Conservation (phyloP, 2,797 vertebrate genomes). For the Tangara arthus region DNA sequence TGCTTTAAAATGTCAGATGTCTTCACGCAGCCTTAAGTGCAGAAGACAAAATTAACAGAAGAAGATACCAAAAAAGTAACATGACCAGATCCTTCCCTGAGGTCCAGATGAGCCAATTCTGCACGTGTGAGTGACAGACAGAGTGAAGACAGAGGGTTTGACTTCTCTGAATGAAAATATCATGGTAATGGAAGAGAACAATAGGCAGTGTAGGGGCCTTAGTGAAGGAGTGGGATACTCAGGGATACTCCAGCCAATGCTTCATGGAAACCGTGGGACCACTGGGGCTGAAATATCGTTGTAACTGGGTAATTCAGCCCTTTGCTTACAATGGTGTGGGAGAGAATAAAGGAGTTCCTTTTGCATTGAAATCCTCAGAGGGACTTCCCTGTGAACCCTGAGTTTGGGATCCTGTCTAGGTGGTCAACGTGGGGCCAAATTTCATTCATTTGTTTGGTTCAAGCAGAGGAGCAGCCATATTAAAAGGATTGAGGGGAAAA, state of each 20-base stretch:
- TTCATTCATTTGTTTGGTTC: not conserved
- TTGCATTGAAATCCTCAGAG: not conserved
- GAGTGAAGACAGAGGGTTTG: not conserved
- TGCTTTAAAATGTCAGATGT: conserved; percentile 18
- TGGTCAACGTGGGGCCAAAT: not conserved
- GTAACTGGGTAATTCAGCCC: not conserved
- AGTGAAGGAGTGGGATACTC: not conserved
- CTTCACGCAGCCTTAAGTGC: not conserved
- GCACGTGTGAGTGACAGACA: not conserved
- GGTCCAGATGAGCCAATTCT: not conserved
- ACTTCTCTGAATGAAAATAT: not conserved
- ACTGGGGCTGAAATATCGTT: not conserved
- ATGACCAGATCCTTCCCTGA: not conserved
- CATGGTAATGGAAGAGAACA: not conserved
- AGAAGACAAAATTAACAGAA: conserved; percentile 2
- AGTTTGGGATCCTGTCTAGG: not conserved
- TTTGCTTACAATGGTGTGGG: not conserved
- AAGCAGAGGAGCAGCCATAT: not conserved
- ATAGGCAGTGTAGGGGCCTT: not conserved
- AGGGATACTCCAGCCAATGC: not conserved
- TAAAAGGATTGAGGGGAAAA: not conserved
- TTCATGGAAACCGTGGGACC: fast-evolving
- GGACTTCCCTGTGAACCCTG: not conserved
- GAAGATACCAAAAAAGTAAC: not conserved
- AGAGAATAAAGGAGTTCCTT: not conserved